A percentile compares a stretch with the other conserved stretches of the same genome.
phyloP scores from a whole-genome alignment of 2,797 vertebrate species.

The Tiaroga cobitis region DNA sequence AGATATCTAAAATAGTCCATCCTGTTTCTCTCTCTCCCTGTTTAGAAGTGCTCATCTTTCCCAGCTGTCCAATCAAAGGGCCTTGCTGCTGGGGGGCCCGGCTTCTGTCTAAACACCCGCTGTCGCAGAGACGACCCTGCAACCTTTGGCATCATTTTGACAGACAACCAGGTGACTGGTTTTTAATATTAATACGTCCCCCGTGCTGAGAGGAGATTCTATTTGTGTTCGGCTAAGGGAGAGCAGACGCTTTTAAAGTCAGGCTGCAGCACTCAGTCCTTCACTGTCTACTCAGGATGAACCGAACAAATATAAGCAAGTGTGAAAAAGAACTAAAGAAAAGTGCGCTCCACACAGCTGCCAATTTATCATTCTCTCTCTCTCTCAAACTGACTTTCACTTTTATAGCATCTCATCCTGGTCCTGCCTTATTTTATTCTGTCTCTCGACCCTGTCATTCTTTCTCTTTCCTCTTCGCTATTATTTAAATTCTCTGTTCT shows the following conservation, averaged over 20 bases:
- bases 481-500: conserved; percentile 33
- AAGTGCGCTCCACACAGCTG: conserved; percentile 17
- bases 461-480: not conserved
- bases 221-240: conserved; percentile 41
- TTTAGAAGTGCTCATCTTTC: conserved; percentile 42
- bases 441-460: conserved; percentile 18
- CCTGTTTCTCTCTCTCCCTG: not conserved
- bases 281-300: conserved; percentile 37
- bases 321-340: conserved; percentile 30
- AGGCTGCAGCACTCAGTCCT: conserved; percentile 42
- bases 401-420: conserved; percentile 38
- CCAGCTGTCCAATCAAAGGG: conserved; percentile 61
- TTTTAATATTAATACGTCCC: conserved; percentile 63
- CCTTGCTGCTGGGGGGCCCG: conserved; percentile 50
- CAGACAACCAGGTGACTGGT: conserved; percentile 58
- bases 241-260: conserved; percentile 51
- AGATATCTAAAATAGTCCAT: conserved; percentile 20
- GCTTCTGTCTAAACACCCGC: conserved; percentile 62
- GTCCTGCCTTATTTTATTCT: conserved; percentile 14
- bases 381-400: not conserved
- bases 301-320: conserved; percentile 48
- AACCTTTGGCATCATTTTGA: conserved; percentile 60
- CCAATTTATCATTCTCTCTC: conserved; percentile 44
- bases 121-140: conserved; percentile 53
- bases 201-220: conserved; percentile 45